Evolutionary conservation across 2,797 vertebrate species (phyloP).

Genomic region (Scleropages formosus): DNA sequence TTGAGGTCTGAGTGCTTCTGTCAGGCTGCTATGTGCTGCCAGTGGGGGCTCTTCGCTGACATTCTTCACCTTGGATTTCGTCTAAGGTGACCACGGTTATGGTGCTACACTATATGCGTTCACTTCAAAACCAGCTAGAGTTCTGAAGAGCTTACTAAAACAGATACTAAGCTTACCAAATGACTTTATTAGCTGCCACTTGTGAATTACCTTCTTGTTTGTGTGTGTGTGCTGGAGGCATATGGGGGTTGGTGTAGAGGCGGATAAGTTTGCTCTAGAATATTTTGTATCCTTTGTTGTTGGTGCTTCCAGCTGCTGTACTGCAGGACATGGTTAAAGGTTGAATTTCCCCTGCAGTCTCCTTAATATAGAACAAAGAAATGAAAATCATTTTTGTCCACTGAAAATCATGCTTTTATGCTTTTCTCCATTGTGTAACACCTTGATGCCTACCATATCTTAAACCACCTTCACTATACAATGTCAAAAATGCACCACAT

Average conservation of each 20-base stretch:
- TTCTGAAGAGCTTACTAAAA: neutral
- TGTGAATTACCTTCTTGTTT: neutral
- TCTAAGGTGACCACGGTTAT: slow-evolving; percentile 22
- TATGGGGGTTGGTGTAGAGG: no score
- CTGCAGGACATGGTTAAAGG: no score
- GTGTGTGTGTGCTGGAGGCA: neutral
- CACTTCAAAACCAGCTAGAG: neutral
- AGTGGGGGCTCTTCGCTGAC: neutral
- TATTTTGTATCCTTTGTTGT: no score
- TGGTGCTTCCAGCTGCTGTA: no score
- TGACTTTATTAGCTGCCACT: neutral
- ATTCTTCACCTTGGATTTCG: neutral
- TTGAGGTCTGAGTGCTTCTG: neutral
- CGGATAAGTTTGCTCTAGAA: no score
- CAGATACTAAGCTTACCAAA: slow-evolving; percentile 5
- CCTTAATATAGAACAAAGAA: no score
- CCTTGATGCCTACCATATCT: neutral
- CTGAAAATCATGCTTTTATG: neutral
- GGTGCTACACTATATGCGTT: neutral
- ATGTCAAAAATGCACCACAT: neutral
- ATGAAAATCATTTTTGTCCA: neutral
- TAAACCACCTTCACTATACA: neutral
- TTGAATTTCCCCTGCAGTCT: no score
- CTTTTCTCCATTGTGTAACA: no score
- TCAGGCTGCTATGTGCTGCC: neutral